These are phyloP conservation scores for Crocidura indochinensis DNA, from an alignment of 2,797 vertebrate genomes.

Conservation along the genomic window DNA sequence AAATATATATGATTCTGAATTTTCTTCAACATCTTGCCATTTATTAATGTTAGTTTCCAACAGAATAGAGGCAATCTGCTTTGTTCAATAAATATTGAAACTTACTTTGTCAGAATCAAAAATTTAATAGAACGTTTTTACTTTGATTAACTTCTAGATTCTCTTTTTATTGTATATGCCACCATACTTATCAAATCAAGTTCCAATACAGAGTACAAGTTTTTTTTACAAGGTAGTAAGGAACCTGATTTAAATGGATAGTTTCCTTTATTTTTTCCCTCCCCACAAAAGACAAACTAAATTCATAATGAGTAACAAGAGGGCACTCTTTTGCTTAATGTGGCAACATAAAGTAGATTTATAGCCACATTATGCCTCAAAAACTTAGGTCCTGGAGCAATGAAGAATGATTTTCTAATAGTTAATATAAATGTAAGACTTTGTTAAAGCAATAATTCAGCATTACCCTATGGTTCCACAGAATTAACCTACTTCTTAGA, in stretches of 20 bases:
- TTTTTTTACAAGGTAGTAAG: not conserved
- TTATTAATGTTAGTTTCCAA: constrained; percentile 27
- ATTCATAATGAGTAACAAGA: not conserved
- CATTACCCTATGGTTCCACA: not conserved
- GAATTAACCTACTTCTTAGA: constrained; percentile 5
- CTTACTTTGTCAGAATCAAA: not conserved
- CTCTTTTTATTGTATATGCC: not conserved
- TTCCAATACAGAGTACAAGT: not conserved
- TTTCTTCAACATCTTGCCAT: constrained; percentile 26
- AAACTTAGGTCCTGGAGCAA: not conserved
- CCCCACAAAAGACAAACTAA: not conserved
- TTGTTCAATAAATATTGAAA: constrained; percentile 1
- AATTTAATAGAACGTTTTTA: not conserved
- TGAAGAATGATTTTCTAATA: constrained; percentile 20
- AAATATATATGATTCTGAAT: not conserved
- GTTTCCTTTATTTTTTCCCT: not conserved
- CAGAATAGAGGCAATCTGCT: not conserved
- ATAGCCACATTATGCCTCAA: not conserved
- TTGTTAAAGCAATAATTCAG: not conserved
- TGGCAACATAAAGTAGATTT: not conserved
- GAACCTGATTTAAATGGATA: not conserved
- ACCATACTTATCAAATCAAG: not conserved
- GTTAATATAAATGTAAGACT: not conserved
- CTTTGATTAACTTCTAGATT: not conserved
- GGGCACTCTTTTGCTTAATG: not conserved